Conservation (phyloP, 2,888 invertebrate species). For the Ganaspis brasiliensis region DNA sequence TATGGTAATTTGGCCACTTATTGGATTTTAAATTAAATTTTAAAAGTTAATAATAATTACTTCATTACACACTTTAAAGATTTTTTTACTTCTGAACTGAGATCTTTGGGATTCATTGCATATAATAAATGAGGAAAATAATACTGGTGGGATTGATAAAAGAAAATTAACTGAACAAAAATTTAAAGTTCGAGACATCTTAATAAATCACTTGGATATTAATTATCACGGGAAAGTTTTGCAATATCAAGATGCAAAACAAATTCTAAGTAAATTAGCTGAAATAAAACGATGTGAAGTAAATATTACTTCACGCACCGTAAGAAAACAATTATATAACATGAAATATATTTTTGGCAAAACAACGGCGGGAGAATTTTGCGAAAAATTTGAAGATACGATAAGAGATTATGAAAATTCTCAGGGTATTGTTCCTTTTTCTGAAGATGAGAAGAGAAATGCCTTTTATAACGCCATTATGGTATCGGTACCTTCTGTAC, state of each 20-base stretch:
- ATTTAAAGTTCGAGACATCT: constrained; percentile 51
- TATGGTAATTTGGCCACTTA: too few relatives aligned
- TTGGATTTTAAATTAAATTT: too few relatives aligned
- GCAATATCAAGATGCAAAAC: constrained; percentile 41
- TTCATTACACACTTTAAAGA: too few relatives aligned
- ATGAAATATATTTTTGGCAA: constrained; percentile 12
- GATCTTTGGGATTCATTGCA: too few relatives aligned
- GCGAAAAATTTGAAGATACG: constrained; percentile 2
- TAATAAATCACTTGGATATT: constrained; percentile 50
- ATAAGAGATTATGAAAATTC: constrained; percentile 20
- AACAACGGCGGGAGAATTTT: background rate
- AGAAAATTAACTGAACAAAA: constrained; percentile 35
- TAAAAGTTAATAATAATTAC: too few relatives aligned
- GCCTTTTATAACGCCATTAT: background rate
- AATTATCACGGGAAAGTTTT: constrained; percentile 47
- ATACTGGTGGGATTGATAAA: background rate
- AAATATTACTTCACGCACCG: constrained; percentile 6
- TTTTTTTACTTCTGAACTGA: too few relatives aligned
- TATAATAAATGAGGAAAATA: too few relatives aligned
- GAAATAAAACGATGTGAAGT: background rate
- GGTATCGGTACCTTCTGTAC: constrained; percentile 1
- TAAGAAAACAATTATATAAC: constrained; percentile 20
- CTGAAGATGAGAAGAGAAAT: background rate
- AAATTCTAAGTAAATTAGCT: background rate
- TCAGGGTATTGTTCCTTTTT: background rate